These are phyloP conservation scores for Procavia capensis DNA, from an alignment of 2,113 vertebrate genomes.

Conservation along the genomic window DNA sequence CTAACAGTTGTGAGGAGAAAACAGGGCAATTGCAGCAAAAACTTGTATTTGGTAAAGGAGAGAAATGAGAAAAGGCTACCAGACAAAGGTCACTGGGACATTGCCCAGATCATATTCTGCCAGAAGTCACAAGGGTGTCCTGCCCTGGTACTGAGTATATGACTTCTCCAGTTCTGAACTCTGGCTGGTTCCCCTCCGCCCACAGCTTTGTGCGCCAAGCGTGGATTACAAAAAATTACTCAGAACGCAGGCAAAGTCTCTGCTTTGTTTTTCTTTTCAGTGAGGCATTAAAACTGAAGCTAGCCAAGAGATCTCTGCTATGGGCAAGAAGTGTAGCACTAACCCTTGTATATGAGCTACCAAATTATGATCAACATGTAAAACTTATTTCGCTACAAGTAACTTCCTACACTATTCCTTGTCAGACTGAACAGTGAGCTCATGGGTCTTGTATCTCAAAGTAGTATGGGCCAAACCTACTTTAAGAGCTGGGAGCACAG, in stretches of 20 bases:
- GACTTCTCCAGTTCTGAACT: neutral
- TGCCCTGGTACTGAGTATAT: neutral
- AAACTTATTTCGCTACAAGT: neutral
- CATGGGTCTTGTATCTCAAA: neutral
- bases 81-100: neutral
- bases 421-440: neutral
- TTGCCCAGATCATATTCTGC: neutral
- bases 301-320: neutral
- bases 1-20: neutral
- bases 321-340: neutral
- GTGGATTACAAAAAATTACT: neutral
- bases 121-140: neutral
- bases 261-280: neutral
- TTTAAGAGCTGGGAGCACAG: neutral
- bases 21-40: too few species aligned
- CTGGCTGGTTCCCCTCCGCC: neutral
- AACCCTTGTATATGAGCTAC: neutral
- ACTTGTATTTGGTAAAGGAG: neutral
- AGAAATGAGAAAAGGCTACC: too few species aligned
- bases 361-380: neutral
- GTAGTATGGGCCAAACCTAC: neutral
- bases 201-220: neutral
- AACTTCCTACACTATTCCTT: neutral
- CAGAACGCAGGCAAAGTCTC: neutral
- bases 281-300: neutral